Conservation (phyloP, 2,797 vertebrate genomes). For the Ammospiza maritima region DNA sequence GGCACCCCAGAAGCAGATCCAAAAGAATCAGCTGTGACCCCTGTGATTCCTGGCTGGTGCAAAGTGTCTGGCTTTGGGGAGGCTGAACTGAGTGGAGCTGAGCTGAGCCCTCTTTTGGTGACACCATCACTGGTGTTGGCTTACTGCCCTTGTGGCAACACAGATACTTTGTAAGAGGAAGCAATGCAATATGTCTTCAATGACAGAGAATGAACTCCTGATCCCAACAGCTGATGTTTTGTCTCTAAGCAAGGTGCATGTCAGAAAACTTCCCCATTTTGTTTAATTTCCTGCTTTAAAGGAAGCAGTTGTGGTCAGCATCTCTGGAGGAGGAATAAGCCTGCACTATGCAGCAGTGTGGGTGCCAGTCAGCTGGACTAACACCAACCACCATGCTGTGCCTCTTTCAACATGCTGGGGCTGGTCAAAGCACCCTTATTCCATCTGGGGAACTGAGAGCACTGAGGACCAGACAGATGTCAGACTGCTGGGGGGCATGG, state of each 20-base stretch:
- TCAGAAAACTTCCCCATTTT: neutral
- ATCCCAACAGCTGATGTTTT: neutral
- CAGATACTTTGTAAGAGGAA: neutral
- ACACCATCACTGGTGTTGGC: neutral
- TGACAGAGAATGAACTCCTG: neutral
- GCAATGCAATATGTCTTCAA: neutral
- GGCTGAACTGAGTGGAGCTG: neutral
- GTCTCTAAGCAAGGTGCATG: neutral
- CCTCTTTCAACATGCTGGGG: neutral
- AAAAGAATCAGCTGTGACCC: neutral
- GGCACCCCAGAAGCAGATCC: rapidly evolving
- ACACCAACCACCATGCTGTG: rapidly evolving
- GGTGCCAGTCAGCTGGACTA: neutral
- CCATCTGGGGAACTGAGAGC: neutral
- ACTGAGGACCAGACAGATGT: neutral
- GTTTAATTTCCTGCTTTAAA: neutral
- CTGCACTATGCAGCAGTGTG: neutral
- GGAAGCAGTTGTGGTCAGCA: rapidly evolving
- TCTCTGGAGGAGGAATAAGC: neutral
- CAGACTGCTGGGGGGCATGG: rapidly evolving
- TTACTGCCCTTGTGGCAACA: neutral
- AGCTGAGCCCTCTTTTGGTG: neutral
- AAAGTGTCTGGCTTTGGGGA: neutral
- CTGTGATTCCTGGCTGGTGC: neutral
- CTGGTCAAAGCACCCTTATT: neutral